These are phyloP conservation scores for Parotocinclus haroldoi DNA, from an alignment of 2,797 vertebrate genomes.

Conservation along the genomic window DNA sequence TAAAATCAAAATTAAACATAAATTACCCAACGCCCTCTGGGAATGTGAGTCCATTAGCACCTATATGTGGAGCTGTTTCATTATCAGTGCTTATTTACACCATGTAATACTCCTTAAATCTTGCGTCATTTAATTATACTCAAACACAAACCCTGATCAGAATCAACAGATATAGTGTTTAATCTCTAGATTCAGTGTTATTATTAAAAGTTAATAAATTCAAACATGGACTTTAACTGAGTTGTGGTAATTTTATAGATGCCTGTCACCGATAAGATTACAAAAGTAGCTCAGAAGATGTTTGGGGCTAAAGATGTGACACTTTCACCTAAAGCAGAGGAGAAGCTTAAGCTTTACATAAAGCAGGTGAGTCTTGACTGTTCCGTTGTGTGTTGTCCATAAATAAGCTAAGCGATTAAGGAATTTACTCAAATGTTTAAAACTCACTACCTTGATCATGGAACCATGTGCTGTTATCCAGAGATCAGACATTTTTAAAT, in stretches of 20 bases:
- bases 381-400: not conserved
- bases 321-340: conserved; percentile 74
- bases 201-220: no score
- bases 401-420: no score
- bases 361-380: conserved; percentile 69
- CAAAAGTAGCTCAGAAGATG: conserved; percentile 75
- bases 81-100: conserved; percentile 21
- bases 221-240: not conserved
- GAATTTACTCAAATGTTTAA: no score
- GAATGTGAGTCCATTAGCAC: conserved; percentile 37
- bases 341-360: conserved; percentile 75
- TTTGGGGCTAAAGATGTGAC: conserved; percentile 78
- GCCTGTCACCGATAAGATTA: conserved; percentile 75
- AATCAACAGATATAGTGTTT: conserved; percentile 29
- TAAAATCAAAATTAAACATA: not conserved
- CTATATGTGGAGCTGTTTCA: conserved; percentile 41
- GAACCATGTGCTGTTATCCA: no score
- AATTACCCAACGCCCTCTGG: not conserved
- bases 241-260: conserved; percentile 59
- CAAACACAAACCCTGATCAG: no score
- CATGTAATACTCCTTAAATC: conserved; percentile 6
- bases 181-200: not conserved
- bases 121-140: no score
- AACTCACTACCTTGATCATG: no score
- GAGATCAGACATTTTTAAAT: no score